Evolutionary conservation across 2,113 vertebrate genomes (phyloP).

Genomic region (Apeltes quadracus): DNA sequence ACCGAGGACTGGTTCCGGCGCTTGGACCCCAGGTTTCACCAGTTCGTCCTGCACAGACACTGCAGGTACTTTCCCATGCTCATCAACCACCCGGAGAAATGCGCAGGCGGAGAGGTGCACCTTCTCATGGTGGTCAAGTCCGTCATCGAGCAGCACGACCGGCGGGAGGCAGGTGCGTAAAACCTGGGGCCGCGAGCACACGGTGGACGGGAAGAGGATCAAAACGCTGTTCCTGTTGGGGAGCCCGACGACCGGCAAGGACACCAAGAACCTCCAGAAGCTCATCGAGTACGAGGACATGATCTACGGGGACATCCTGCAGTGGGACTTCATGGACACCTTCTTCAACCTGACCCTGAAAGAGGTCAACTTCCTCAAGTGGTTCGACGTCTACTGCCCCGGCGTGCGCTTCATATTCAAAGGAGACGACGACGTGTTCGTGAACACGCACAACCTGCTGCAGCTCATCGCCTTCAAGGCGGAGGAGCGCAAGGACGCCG

Average conservation of each 20-base stretch:
- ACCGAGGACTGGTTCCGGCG: constrained; percentile 75
- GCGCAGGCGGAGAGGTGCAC: constrained; percentile 69
- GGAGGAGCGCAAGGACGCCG: constrained; percentile 57
- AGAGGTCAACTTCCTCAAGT: constrained; percentile 85
- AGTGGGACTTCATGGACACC: constrained; percentile 88
- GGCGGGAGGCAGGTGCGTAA: constrained; percentile 81
- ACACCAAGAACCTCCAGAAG: constrained; percentile 80
- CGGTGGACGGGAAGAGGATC: constrained; percentile 70
- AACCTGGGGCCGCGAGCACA: constrained; percentile 80
- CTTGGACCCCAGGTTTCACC: constrained; percentile 79
- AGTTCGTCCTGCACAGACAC: constrained; percentile 82
- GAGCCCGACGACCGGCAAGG: constrained; percentile 76
- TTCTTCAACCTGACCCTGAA: constrained; percentile 86
- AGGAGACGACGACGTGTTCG: constrained; percentile 88
- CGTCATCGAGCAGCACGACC: constrained; percentile 82
- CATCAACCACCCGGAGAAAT: constrained; percentile 85
- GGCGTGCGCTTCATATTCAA: constrained; percentile 82
- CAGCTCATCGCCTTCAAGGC: constrained; percentile 75
- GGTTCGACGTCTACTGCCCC: constrained; percentile 82
- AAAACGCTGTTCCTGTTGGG: constrained; percentile 82
- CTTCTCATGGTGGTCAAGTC: constrained; percentile 84
- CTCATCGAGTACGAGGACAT: constrained; percentile 82
- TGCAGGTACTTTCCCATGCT: constrained; percentile 85
- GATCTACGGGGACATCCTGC: constrained; percentile 83
- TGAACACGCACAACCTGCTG: constrained; percentile 84